Conservation (phyloP, 2,113 vertebrate genomes). For the Mesocricetus auratus region DNA sequence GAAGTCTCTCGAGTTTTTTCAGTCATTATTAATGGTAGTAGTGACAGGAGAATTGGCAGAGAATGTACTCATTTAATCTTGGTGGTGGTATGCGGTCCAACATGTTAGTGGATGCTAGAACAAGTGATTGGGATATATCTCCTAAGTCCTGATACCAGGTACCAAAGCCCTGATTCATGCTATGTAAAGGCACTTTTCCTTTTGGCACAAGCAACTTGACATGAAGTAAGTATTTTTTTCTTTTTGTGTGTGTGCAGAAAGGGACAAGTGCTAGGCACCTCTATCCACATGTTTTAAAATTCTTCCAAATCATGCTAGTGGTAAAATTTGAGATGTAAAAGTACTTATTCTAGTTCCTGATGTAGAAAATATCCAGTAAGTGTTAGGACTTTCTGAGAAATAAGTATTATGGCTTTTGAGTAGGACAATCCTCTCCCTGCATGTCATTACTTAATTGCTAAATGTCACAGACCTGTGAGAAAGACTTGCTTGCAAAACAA, state of each 20-base stretch:
- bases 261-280: not conserved
- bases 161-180: not conserved
- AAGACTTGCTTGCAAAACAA: not conserved
- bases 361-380: not conserved
- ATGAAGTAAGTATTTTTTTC: not conserved
- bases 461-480: not conserved
- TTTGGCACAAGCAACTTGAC: not conserved
- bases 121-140: not conserved
- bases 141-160: not conserved
- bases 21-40: not conserved
- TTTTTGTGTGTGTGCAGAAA: not conserved
- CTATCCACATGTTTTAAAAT: not conserved
- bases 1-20: not conserved
- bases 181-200: not conserved
- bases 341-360: not conserved
- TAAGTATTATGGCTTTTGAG: not conserved
- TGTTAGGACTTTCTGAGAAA: not conserved
- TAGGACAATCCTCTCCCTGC: not conserved
- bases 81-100: too few species aligned
- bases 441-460: not conserved
- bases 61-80: not conserved
- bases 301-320: not conserved
- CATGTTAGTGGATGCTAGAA: not conserved
- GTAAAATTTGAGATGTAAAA: not conserved
- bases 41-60: not conserved